Conservation (phyloP, 2,888 invertebrate species). For the Ellobium chinense region DNA sequence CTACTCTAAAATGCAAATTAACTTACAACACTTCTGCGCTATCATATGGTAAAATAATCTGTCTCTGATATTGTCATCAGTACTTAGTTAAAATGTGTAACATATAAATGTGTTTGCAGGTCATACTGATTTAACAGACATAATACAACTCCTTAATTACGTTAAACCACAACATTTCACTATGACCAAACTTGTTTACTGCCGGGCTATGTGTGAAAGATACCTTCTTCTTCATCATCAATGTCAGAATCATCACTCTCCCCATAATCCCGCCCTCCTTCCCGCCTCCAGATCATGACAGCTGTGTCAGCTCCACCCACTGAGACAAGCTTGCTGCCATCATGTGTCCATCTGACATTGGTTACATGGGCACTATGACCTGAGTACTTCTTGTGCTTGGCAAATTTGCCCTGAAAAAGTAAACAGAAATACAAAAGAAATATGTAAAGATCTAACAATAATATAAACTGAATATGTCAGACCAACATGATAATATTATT, state of each 20-base stretch:
- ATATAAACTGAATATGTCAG: too few relatives aligned
- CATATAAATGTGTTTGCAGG: too few relatives aligned
- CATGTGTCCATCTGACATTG: slow-evolving; percentile 78
- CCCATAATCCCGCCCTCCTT: slow-evolving; percentile 59
- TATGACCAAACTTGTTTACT: background rate
- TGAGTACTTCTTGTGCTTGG: slow-evolving; percentile 78
- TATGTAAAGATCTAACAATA: too few relatives aligned
- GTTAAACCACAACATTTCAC: too few relatives aligned
- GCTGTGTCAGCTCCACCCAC: slow-evolving; percentile 79
- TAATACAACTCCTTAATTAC: too few relatives aligned
- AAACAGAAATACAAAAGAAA: background rate
- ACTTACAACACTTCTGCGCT: too few relatives aligned
- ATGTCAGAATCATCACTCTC: slow-evolving; percentile 79
- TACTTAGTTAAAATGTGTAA: too few relatives aligned
- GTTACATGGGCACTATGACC: slow-evolving; percentile 80
- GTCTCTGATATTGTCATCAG: too few relatives aligned
- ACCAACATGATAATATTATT: too few relatives aligned
- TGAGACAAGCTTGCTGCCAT: slow-evolving; percentile 76
- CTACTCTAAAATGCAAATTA: too few relatives aligned
- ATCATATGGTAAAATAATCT: too few relatives aligned
- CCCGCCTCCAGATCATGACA: slow-evolving; percentile 78
- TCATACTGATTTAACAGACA: too few relatives aligned
- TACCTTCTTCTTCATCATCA: slow-evolving; percentile 78
- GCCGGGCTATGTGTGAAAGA: background rate
- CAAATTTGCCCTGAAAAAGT: slow-evolving; percentile 76